Base-by-base conservation (phyloP, 2,113 vertebrate genomes). In the Ptilonorhynchus violaceus region DNA sequence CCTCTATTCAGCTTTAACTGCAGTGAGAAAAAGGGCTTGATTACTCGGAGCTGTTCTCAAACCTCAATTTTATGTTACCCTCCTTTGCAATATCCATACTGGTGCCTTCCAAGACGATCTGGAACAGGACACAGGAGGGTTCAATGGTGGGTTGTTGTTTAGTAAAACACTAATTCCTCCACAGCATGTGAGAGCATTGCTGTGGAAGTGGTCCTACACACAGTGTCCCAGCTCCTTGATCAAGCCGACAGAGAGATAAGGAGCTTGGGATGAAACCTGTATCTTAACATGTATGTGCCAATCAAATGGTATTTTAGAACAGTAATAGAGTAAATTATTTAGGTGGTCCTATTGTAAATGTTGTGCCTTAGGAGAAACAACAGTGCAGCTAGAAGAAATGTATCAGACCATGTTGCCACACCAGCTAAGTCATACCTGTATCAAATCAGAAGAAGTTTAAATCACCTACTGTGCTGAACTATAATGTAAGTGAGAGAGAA, bases 281-380 rank as follows among this genome's bases (percentile, higher is more conserved):
- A 22, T 33, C 18, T 49, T 74, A 60, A 66, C 24, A 13, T n/a
- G 35, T 81, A 35, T 33, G 33, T 14, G 22, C 74, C 76, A 79
- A 88, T 89, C 85, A 64, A 81, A 90, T 73, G 46, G 33, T 50
- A 35, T 70, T 97, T 93, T 77, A 90, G 81, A 95, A 75, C 55
- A 78, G 76, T 89, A 96, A 66, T 56, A 64, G 41, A 11, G 4
- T 55, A 97, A 81, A 88, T 91, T 39, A 76, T 97, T 94, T 80
- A 72, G 46, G 58, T 87, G 41, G 31, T 83, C 74, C 35, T 96
- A 25, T 59, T 74, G 56, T 50, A 80, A 59, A 41, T 84, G 39
- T 88, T 88, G 63, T 87, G 41, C 63, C 97, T 90, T 89, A 68
- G 30, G 76, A 92, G 89, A 94, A 95, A 83, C 46, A 93, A 63